Percentiles rank a stretch among this genome's conserved stretches.
phyloP scores from a whole-genome alignment of 2,888 invertebrate genomes.

The Criorhina ranunculi region DNA sequence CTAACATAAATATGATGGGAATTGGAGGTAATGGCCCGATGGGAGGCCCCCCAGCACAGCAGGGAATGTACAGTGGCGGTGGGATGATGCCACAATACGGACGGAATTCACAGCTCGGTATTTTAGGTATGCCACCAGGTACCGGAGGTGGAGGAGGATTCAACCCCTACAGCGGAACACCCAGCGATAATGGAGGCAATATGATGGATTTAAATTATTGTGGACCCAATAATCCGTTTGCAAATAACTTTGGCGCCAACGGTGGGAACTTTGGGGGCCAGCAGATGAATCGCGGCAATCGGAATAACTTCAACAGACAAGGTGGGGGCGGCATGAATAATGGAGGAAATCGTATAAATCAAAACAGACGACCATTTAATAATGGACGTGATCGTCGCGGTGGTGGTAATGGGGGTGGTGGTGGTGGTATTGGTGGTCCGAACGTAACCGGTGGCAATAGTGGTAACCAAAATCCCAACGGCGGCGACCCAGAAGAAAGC shows the following conservation, averaged over 20 bases:
- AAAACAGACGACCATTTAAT: constrained; percentile 81
- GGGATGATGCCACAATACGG: constrained; percentile 79
- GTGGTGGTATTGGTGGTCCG: constrained; percentile 78
- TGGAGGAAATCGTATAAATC: constrained; percentile 45
- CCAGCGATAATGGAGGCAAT: constrained; percentile 83
- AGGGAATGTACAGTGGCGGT: constrained; percentile 45
- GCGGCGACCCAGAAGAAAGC: constrained; percentile 21
- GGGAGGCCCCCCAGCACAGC: constrained; percentile 27
- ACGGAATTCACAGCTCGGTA: constrained; percentile 85
- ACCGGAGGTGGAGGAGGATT: constrained; percentile 83
- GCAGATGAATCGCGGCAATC: constrained; percentile 78
- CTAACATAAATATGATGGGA: constrained; percentile 77
- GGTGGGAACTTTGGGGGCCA: constrained; percentile 79
- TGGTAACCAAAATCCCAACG: constrained; percentile 56
- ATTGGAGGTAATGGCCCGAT: constrained; percentile 13
- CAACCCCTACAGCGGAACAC: constrained; percentile 84
- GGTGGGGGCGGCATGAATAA: constrained; percentile 33
- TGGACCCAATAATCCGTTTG: constrained; percentile 79
- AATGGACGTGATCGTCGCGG: constrained; percentile 85
- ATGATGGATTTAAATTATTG: constrained; percentile 78
- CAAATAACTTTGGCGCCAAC: constrained; percentile 48
- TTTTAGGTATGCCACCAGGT: constrained; percentile 87
- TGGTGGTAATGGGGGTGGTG: constrained; percentile 81
- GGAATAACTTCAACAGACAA: constrained; percentile 77
- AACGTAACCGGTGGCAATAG: constrained; percentile 65